Conservation (phyloP, 2,797 vertebrate genomes). For the Ceryle rudis region DNA sequence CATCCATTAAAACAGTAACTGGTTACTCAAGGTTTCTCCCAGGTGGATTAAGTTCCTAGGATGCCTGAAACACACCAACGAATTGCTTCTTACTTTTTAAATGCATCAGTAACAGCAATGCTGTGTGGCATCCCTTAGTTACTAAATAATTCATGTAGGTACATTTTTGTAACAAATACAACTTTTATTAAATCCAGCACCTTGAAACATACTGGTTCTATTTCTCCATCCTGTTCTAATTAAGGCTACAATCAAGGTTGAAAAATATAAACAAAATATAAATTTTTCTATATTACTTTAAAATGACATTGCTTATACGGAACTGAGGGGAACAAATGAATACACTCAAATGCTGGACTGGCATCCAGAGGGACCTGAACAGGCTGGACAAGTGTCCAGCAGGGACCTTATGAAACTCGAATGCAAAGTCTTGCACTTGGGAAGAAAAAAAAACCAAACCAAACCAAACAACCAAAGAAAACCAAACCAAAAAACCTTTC, state of each 20-base stretch:
- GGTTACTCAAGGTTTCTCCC: slow-evolving; percentile 72
- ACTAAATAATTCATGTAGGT: background rate
- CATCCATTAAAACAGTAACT: slow-evolving; percentile 68
- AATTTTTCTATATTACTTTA: background rate
- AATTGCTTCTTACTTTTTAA: slow-evolving; percentile 4
- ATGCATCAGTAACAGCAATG: background rate
- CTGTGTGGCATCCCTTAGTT: background rate
- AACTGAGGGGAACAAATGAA: background rate
- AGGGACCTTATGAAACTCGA: background rate
- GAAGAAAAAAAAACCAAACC: background rate
- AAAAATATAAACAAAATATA: background rate
- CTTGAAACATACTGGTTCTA: background rate
- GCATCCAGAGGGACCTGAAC: background rate
- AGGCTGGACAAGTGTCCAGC: background rate
- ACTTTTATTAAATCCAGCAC: background rate
- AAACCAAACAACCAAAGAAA: too few species aligned
- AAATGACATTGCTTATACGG: background rate
- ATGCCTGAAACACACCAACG: slow-evolving; percentile 66
- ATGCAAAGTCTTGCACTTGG: background rate
- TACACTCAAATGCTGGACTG: background rate
- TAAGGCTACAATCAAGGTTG: background rate
- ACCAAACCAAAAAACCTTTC: too few species aligned
- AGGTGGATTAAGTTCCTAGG: slow-evolving; percentile 67
- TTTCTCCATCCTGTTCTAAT: background rate
- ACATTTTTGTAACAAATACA: background rate